Evolutionary conservation across 2,113 vertebrate species (phyloP).

Genomic region (Marcusenius ussheri): DNA sequence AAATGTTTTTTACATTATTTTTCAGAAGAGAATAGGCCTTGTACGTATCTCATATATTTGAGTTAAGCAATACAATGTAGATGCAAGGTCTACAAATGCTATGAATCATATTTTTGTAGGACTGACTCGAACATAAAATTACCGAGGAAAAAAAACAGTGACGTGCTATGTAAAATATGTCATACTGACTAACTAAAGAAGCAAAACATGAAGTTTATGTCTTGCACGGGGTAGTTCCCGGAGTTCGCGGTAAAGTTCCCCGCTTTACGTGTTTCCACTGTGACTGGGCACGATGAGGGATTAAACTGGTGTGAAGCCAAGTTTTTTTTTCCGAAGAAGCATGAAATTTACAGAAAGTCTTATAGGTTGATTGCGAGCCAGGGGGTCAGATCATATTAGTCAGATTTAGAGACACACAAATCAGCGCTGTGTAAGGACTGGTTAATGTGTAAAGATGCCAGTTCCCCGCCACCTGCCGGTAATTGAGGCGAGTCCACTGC

Average conservation of each 20-base stretch:
- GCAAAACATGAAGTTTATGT: neutral
- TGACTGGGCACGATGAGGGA: neutral
- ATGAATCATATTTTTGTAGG: neutral
- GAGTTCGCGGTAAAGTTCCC: neutral
- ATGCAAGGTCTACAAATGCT: neutral
- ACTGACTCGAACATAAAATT: neutral
- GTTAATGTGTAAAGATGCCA: neutral
- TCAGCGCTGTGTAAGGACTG: neutral
- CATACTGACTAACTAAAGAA: neutral
- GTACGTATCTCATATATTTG: neutral
- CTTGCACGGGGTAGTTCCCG: neutral
- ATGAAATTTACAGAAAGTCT: slow-evolving; percentile 10
- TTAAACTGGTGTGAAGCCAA: neutral
- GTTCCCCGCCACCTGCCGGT: neutral
- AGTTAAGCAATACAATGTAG: neutral
- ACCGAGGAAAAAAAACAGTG: neutral
- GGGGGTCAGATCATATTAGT: neutral
- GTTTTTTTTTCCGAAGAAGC: neutral
- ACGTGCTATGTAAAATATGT: neutral
- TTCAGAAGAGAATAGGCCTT: neutral
- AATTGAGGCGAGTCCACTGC: neutral
- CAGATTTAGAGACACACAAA: neutral
- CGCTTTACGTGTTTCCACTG: neutral
- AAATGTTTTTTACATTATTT: neutral
- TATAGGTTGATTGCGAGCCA: neutral